Evolutionary conservation across 2,888 invertebrate genomes (phyloP).

Genomic region (Meteorus cinctellus): DNA sequence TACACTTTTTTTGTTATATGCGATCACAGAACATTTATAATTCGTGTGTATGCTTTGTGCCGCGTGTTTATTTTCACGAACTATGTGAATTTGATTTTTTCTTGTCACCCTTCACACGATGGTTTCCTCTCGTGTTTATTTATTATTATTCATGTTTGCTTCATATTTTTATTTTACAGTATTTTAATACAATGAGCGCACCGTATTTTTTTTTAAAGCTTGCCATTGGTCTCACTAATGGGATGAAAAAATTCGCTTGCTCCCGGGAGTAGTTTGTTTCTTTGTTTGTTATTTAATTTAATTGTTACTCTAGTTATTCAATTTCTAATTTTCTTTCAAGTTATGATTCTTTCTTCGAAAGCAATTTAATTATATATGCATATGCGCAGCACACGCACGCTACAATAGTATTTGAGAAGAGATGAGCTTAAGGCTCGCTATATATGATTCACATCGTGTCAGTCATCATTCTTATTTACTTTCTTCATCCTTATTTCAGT

Average conservation of each 20-base stretch:
- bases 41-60: constrained; percentile 63
- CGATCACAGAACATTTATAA: constrained; percentile 68
- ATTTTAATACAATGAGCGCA: constrained; percentile 11
- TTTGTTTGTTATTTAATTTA: constrained; percentile 9
- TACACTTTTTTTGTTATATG: constrained; percentile 55
- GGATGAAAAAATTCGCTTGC: constrained; percentile 35
- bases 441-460: constrained; percentile 41
- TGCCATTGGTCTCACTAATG: constrained; percentile 42
- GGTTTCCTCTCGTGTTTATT: constrained; percentile 10
- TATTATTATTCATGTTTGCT: neutral
- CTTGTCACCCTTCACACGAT: constrained; percentile 30
- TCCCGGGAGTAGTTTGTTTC: constrained; percentile 15
- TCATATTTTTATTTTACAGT: constrained; percentile 6
- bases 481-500: constrained; percentile 25
- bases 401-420: constrained; percentile 39
- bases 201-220: constrained; percentile 20
- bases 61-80: constrained; percentile 55
- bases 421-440: constrained; percentile 42
- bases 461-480: constrained; percentile 35
- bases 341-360: constrained; percentile 4
- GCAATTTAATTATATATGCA: constrained; percentile 9
- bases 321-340: neutral
- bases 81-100: constrained; percentile 66
- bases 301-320: neutral
- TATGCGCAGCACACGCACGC: constrained; percentile 39